phyloP scores from a whole-genome alignment of 2,888 invertebrate genomes.

The Stegophylla sp. region DNA sequence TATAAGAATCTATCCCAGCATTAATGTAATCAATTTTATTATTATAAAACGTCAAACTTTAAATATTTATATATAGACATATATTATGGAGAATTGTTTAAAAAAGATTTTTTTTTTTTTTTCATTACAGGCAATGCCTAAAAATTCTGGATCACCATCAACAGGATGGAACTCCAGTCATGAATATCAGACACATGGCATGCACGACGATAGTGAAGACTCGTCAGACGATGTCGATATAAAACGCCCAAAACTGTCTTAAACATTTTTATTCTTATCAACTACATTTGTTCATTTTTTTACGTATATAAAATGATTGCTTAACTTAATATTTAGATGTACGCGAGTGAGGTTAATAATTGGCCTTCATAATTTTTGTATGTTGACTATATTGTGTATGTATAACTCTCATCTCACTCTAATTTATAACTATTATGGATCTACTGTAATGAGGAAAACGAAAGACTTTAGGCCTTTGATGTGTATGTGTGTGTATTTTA shows the following conservation, averaged over 20 bases:
- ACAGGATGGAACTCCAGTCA: slow-evolving; percentile 56
- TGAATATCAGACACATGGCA: slow-evolving; percentile 53
- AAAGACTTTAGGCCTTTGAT: slow-evolving; percentile 49
- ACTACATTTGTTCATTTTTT: slow-evolving; percentile 53
- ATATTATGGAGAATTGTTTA: too few relatives aligned
- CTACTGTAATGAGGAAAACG: slow-evolving; percentile 56
- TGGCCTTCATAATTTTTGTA: slow-evolving; percentile 13
- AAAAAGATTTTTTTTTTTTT: too few relatives aligned
- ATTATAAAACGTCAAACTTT: too few relatives aligned
- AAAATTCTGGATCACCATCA: slow-evolving; percentile 54
- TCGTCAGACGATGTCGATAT: slow-evolving; percentile 63
- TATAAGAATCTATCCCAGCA: too few relatives aligned
- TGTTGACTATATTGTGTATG: slow-evolving; percentile 12
- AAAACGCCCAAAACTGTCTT: slow-evolving; percentile 63
- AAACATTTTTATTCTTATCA: slow-evolving; percentile 49
- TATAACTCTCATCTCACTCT: slow-evolving; percentile 26
- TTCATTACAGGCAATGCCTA: slow-evolving; percentile 48
- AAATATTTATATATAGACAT: too few relatives aligned
- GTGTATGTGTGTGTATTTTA: slow-evolving; percentile 3
- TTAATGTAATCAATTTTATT: too few relatives aligned
- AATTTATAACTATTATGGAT: slow-evolving; percentile 53
- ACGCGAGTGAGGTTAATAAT: slow-evolving; percentile 38
- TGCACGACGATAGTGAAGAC: slow-evolving; percentile 62
- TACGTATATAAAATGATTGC: slow-evolving; percentile 41
- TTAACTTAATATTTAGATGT: slow-evolving; percentile 48